A percentile compares a stretch with the other conserved stretches of the same genome.
These are phyloP conservation scores for Dryobates pubescens DNA, from an alignment of 2,797 vertebrate genomes.

Conservation along the genomic window DNA sequence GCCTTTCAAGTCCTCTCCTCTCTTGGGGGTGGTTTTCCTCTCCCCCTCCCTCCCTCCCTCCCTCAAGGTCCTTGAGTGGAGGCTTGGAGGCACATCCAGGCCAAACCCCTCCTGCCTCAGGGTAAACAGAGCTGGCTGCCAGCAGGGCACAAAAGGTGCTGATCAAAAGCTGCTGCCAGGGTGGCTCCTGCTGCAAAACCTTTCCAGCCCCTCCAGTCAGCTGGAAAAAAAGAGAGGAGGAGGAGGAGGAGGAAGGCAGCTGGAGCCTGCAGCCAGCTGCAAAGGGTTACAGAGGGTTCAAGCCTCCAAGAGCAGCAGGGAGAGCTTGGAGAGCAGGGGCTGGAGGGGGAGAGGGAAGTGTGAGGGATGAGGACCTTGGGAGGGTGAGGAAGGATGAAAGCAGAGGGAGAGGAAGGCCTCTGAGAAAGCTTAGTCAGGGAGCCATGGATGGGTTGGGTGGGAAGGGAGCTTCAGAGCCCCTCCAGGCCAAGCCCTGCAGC, in stretches of 20 bases:
- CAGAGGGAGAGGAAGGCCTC: neutral
- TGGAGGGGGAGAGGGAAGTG: neutral
- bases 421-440: neutral
- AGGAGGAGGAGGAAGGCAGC: neutral
- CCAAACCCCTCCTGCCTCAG: neutral
- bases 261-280: fast-evolving
- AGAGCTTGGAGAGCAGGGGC: neutral
- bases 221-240: neutral
- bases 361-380: neutral
- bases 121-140: neutral
- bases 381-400: neutral
- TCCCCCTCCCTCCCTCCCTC: no score
- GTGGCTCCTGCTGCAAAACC: neutral
- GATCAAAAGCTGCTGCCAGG: neutral
- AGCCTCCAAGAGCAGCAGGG: neutral
- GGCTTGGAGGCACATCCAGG: neutral
- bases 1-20: neutral
- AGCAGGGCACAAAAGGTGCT: neutral
- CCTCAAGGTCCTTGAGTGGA: neutral
- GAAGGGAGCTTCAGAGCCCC: neutral
- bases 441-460: neutral
- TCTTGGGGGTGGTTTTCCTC: no score
- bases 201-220: neutral
- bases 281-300: neutral
- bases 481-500: neutral